Evolutionary conservation across 2,797 vertebrate species (phyloP), one percentile per base, ranked within the genome.

Genomic region (Semaprochilodus insignis): DNA sequence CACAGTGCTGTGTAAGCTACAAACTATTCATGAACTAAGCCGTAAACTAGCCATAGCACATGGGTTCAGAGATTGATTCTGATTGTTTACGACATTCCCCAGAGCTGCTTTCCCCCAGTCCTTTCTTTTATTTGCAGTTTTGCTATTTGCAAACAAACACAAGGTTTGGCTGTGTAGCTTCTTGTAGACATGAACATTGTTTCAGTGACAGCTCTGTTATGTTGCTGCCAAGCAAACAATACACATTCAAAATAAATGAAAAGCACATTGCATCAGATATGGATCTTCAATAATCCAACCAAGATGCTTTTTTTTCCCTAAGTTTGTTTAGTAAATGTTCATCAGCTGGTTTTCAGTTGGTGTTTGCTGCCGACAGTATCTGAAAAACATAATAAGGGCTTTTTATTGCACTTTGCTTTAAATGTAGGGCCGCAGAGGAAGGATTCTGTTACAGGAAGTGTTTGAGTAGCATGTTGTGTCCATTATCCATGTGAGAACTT

Each of bases 401-500:
- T 72, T 19, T 16, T 19, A 78, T 55, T 63, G 51, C 44, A 27
- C 36, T 78, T 74, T 21, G 54, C 65, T 67, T 16, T 44, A 23
- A 51, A 17, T 72, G 72, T 70, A 69, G 44, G 51, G 57, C n/a
- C 54, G 66, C 57, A 40, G n/a, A 36, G 51, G 62, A 21, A 17
- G 8, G 48, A 55, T 78, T 69, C 48, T 55, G 17, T 21, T 23
- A 7, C 17, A 34, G 27, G 54, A 74, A 23, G 54, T 23, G 21
- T 11, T 69, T 82, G 67, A 82, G 63, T 65, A 78, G 77, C 81
- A 83, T 70, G 88, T 62, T 66, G 62, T 77, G 36, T 83, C 86
- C 80, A 80, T 84, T 83, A 86, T 85, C 85, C 67, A 78, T 87
- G 73, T 84, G 48, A 75, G 77, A 83, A 83, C 85, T 77, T 59